A percentile compares a stretch with the other conserved stretches of the same genome.
phyloP scores from a whole-genome alignment of 2,888 invertebrate species.

The Lysandra bellargus region DNA sequence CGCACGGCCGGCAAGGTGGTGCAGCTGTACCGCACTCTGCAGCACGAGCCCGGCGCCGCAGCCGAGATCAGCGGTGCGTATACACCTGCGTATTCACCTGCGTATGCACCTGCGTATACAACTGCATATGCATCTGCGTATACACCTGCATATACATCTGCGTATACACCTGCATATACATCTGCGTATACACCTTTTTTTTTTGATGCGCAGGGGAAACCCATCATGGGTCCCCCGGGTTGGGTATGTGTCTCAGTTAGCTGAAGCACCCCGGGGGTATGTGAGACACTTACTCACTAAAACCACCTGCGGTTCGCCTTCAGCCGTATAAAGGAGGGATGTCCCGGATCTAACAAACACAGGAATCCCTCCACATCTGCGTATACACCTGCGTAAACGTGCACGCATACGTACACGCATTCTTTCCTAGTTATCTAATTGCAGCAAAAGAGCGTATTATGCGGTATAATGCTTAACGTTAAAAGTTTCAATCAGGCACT shows the following conservation, averaged over 20 bases:
- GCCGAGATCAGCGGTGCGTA: conserved; percentile 67
- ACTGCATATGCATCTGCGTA: background rate
- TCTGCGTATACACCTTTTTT: background rate
- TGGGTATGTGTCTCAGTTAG: too few relatives aligned
- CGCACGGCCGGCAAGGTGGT: conserved; percentile 86
- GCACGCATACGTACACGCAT: too few relatives aligned
- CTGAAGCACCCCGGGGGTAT: too few relatives aligned
- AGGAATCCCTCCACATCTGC: background rate
- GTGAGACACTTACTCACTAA: too few relatives aligned
- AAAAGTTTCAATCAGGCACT: too few relatives aligned
- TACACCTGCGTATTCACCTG: background rate
- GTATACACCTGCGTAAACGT: background rate
- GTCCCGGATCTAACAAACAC: too few relatives aligned
- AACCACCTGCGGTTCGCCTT: too few relatives aligned
- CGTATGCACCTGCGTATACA: background rate
- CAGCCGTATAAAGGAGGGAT: too few relatives aligned
- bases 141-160: background rate
- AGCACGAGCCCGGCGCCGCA: conserved; percentile 76
- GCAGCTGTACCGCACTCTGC: conserved; percentile 84
- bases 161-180: background rate
- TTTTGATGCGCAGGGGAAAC: too few relatives aligned
- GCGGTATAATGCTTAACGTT: too few relatives aligned
- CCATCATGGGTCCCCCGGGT: too few relatives aligned
- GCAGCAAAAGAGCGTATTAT: too few relatives aligned
- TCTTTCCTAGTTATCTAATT: background rate